Conservation (phyloP, 2,113 vertebrate genomes). For the Balaeniceps rex region DNA sequence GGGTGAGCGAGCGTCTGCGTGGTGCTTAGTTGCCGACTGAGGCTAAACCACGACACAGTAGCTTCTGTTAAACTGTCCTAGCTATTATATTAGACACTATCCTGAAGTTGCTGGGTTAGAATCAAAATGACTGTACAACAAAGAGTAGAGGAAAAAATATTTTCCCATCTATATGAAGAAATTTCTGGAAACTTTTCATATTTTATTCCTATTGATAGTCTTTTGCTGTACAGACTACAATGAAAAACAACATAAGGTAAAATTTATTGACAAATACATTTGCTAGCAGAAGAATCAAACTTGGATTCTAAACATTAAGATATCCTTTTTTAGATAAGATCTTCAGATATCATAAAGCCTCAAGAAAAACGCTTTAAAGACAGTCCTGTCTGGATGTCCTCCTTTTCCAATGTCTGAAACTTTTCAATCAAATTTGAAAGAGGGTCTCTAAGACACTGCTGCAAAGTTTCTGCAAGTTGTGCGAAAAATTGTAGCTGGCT, state of each 20-base stretch:
- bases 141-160: background rate
- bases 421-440: background rate
- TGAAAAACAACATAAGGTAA: background rate
- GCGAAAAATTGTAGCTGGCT: background rate
- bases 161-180: background rate
- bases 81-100: background rate
- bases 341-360: background rate
- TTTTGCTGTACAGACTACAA: background rate
- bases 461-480: background rate
- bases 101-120: background rate
- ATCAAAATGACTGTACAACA: background rate
- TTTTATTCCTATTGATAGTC: background rate
- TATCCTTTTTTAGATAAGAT: background rate
- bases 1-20: too few species aligned
- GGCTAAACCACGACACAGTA: too few species aligned
- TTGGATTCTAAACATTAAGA: background rate
- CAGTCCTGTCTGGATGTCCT: background rate
- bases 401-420: background rate
- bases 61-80: background rate
- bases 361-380: background rate
- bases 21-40: too few species aligned
- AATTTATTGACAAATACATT: background rate
- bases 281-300: background rate
- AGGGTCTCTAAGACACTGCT: background rate
- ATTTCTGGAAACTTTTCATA: background rate